phyloP scores from a whole-genome alignment of 2,888 invertebrate genomes.

The Napeogenes inachia region DNA sequence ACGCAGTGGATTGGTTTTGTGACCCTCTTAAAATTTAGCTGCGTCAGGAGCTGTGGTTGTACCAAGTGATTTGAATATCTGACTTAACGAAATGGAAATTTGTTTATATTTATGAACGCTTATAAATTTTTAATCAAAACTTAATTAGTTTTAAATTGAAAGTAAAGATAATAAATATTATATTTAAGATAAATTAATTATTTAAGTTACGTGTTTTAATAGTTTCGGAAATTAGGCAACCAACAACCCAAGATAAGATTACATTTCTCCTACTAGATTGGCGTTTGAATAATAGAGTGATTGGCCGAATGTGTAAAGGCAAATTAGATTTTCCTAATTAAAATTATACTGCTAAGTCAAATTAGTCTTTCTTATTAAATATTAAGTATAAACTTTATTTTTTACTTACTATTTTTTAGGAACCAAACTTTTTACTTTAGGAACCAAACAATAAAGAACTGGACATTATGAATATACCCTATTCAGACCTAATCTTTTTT shows the following conservation, averaged over 20 bases:
- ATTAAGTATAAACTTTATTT: no score
- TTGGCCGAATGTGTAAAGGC: no score
- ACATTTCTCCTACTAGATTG: not conserved
- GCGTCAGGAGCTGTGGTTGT: not conserved
- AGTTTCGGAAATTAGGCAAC: not conserved
- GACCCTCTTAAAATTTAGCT: slow-evolving; percentile 25
- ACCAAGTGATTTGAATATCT: not conserved
- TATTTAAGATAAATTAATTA: not conserved
- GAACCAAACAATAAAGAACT: no score
- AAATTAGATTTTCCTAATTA: no score
- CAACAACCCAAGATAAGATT: not conserved
- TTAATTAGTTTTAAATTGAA: not conserved
- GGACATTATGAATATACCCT: no score
- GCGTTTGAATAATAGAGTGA: not conserved
- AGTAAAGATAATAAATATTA: not conserved
- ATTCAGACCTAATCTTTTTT: no score
- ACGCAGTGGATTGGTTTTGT: slow-evolving; percentile 40
- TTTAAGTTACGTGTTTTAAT: not conserved
- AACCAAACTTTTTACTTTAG: no score
- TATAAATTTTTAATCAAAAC: not conserved
- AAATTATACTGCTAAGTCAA: no score
- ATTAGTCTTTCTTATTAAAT: no score
- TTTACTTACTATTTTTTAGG: no score
- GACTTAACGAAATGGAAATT: not conserved
- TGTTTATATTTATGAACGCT: not conserved